These are phyloP conservation scores for Tenodera sinensis DNA, from an alignment of 2,888 invertebrate species.

Conservation along the genomic window DNA sequence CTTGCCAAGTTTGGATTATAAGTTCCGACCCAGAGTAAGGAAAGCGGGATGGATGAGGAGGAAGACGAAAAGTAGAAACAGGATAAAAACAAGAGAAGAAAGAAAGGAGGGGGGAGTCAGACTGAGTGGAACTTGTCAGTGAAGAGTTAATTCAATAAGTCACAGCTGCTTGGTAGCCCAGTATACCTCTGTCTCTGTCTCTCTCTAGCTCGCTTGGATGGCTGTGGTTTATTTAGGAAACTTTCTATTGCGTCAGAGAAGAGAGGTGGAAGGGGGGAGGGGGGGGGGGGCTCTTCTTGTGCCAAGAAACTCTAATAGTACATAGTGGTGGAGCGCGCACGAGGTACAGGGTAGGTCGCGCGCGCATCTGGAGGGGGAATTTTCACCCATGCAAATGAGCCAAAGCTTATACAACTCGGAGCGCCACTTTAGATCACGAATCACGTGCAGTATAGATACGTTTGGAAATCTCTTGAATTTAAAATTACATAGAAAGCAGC, in stretches of 20 bases:
- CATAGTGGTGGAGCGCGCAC: not conserved
- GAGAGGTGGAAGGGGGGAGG: not conserved
- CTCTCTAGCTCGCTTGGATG: not conserved
- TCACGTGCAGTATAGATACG: too few relatives aligned
- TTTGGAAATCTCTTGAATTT: too few relatives aligned
- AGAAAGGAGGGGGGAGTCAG: not conserved
- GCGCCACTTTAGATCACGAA: too few relatives aligned
- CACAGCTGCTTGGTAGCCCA: constrained; percentile 19
- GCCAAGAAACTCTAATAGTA: not conserved
- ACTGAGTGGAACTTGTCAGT: not conserved
- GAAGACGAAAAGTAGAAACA: not conserved
- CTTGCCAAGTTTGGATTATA: not conserved
- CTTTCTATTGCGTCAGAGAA: constrained; percentile 27
- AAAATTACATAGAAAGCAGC: too few relatives aligned
- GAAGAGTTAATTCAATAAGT: constrained; percentile 27
- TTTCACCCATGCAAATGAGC: too few relatives aligned
- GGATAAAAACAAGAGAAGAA: constrained; percentile 29
- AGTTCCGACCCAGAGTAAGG: not conserved
- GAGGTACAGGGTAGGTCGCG: not conserved
- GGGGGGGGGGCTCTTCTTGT: not conserved
- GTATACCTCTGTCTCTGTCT: not conserved
- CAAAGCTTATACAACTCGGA: too few relatives aligned
- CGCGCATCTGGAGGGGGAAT: not conserved
- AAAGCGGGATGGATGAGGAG: not conserved
- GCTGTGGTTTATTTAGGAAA: constrained; percentile 27